phyloP scores from a whole-genome alignment of 2,888 invertebrate genomes.

The Agrotis ipsilon region DNA sequence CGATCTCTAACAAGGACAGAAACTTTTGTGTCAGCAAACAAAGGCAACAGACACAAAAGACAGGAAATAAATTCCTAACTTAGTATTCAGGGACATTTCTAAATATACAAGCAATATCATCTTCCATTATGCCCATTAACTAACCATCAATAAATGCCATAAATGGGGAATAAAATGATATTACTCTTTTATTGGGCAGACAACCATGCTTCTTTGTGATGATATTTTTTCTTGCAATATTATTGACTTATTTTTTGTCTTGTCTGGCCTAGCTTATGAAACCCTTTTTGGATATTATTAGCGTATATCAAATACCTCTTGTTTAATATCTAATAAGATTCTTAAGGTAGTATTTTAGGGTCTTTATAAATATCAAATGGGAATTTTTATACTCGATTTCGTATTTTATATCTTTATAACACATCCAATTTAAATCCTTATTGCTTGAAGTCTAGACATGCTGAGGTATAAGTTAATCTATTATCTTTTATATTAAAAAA shows the following conservation, averaged over 20 bases:
- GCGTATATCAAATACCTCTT: background rate
- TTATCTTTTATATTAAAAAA: too few species aligned
- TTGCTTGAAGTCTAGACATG: too few species aligned
- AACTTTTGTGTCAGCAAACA: slow-evolving; percentile 23
- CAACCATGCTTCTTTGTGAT: slow-evolving; percentile 2
- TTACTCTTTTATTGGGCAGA: slow-evolving; percentile 35
- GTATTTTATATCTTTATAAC: background rate
- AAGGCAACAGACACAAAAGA: background rate
- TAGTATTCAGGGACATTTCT: slow-evolving; percentile 15
- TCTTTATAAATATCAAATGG: background rate
- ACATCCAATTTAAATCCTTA: too few species aligned
- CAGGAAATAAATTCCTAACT: slow-evolving; percentile 7
- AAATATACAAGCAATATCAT: slow-evolving; percentile 27
- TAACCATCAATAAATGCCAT: slow-evolving; percentile 33
- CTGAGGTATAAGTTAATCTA: too few species aligned
- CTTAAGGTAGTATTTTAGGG: background rate
- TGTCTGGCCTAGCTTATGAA: background rate
- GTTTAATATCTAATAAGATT: background rate
- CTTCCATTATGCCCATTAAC: slow-evolving; percentile 22
- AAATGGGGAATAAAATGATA: slow-evolving; percentile 35
- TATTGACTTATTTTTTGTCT: background rate
- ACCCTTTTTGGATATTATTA: background rate
- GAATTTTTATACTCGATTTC: background rate
- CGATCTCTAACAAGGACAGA: background rate
- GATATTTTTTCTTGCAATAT: background rate